Percentiles rank a stretch among this genome's conserved stretches.
Conservation (phyloP, 2,113 vertebrate species). For the Eupsittula cactorum region DNA sequence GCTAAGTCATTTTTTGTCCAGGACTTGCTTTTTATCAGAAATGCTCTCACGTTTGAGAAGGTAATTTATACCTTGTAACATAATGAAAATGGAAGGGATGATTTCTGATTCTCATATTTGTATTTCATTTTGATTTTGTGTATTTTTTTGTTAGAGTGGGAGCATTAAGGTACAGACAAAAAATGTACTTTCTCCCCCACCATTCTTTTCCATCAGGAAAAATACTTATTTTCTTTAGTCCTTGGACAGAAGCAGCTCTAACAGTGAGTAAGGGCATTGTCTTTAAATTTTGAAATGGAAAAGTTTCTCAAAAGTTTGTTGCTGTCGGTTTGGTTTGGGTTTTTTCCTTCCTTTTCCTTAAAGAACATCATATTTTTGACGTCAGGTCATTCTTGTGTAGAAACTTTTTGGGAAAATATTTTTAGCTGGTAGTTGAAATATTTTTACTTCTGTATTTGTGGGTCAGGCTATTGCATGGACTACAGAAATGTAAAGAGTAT, state of each 20-base stretch:
- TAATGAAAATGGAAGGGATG: background rate
- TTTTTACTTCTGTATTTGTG: background rate
- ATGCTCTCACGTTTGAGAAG: background rate
- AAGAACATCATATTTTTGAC: background rate
- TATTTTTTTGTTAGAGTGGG: background rate
- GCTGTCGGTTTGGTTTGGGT: background rate
- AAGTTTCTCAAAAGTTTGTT: background rate
- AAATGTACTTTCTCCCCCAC: background rate
- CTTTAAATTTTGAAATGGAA: background rate
- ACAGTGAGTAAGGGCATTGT: background rate
- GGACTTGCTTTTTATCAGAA: background rate
- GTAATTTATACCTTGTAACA: background rate
- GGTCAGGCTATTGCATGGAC: background rate
- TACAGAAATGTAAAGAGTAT: background rate
- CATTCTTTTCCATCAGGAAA: background rate
- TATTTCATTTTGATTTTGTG: background rate
- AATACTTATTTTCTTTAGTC: background rate
- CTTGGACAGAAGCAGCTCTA: background rate
- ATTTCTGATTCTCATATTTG: background rate
- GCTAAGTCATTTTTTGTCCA: background rate
- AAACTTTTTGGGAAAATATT: background rate
- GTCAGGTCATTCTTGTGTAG: background rate
- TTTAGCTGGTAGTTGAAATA: background rate
- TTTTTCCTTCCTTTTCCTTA: background rate
- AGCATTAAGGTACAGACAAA: background rate